These are phyloP conservation scores for Micromys minutus DNA, from an alignment of 2,113 vertebrate species.

Conservation along the genomic window DNA sequence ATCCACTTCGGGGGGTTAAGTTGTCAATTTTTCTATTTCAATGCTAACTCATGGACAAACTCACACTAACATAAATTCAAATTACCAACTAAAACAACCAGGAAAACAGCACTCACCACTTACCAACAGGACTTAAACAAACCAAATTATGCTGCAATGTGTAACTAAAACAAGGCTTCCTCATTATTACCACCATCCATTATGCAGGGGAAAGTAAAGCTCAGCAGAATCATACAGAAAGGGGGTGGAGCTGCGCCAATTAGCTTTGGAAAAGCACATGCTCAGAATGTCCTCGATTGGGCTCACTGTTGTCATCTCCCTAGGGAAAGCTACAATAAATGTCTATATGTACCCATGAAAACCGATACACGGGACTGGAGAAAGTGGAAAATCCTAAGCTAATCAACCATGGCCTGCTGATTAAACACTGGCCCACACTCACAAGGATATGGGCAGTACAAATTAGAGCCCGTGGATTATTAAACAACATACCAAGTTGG, in stretches of 20 bases:
- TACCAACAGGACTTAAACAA: conserved; percentile 8
- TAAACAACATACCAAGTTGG: background rate
- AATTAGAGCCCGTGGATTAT: background rate
- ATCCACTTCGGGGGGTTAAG: background rate
- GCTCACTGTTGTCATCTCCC: background rate
- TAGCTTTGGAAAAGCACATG: background rate
- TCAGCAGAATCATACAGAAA: background rate
- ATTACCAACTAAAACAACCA: background rate
- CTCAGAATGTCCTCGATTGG: background rate
- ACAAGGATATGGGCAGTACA: background rate
- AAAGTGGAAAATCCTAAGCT: background rate
- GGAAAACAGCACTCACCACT: background rate
- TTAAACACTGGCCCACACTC: background rate
- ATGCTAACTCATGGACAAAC: background rate
- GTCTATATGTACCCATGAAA: background rate
- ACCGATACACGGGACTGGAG: background rate
- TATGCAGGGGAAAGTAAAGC: background rate
- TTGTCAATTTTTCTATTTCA: conserved; percentile 2
- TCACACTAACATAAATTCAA: background rate
- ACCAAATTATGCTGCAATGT: background rate
- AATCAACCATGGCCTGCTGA: background rate
- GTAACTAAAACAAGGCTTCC: background rate
- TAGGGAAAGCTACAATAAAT: background rate
- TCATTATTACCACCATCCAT: background rate
- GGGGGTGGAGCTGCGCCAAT: background rate